These are phyloP conservation scores for Pseudomyrmex sp. DNA, from an alignment of 1,140 invertebrate genomes.

Conservation along the genomic window DNA sequence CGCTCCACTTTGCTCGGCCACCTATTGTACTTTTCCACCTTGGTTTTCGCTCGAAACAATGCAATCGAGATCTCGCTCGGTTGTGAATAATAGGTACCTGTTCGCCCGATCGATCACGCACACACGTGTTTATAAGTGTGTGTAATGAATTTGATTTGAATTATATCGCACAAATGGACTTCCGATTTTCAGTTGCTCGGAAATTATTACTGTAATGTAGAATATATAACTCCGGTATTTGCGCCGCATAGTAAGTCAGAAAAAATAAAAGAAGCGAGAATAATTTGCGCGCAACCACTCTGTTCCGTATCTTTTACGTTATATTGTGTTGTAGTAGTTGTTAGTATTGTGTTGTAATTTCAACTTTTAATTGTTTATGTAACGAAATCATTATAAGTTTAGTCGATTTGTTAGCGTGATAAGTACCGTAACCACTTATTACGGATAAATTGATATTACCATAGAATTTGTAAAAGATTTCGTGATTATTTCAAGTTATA, in stretches of 20 bases:
- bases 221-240: no score
- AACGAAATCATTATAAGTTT: no score
- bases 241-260: no score
- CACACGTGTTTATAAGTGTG: no score
- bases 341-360: neutral
- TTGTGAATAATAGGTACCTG: slow-evolving; percentile 54
- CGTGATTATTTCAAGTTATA: no score
- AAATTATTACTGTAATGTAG: neutral
- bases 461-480: no score
- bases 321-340: no score
- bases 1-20: neutral
- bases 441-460: no score
- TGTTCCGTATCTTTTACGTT: no score
- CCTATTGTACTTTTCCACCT: slow-evolving; percentile 46
- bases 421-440: no score
- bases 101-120: neutral
- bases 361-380: neutral
- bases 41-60: slow-evolving; percentile 71
- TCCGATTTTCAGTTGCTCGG: neutral
- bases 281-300: neutral
- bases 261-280: neutral
- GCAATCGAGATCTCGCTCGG: slow-evolving; percentile 25
- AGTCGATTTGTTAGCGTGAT: no score
- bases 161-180: neutral
- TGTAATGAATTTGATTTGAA: neutral